Percentiles rank a stretch among this genome's conserved stretches.
phyloP scores from a whole-genome alignment of 2,797 vertebrate genomes.

The Gallinago stenura region DNA sequence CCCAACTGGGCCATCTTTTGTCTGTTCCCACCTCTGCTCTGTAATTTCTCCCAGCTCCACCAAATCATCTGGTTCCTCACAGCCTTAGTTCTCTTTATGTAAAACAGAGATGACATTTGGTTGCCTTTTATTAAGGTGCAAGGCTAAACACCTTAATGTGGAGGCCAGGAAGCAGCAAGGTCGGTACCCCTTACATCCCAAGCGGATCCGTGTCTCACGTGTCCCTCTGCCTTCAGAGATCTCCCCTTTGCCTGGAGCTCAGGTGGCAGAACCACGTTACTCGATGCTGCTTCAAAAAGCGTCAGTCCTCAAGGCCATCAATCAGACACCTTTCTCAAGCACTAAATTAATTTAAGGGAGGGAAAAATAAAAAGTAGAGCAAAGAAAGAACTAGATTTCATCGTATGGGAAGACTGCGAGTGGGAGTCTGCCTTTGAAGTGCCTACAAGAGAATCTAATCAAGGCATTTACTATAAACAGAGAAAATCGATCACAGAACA shows the following conservation, averaged over 20 bases:
- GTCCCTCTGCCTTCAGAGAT: not conserved
- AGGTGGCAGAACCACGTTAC: not conserved
- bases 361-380: slow-evolving; percentile 36
- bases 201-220: accelerated
- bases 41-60: not conserved
- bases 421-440: slow-evolving; percentile 43
- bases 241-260: not conserved
- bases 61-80: not conserved
- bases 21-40: not conserved
- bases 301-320: slow-evolving; percentile 11
- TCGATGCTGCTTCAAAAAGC: not conserved
- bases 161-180: not conserved
- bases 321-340: slow-evolving; percentile 36
- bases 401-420: not conserved
- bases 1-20: not conserved
- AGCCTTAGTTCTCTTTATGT: not conserved
- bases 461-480: slow-evolving; percentile 71
- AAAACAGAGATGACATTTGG: not conserved
- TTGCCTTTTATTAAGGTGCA: not conserved
- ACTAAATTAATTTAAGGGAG: slow-evolving; percentile 36
- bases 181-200: not conserved
- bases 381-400: slow-evolving; percentile 36
- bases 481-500: slow-evolving; percentile 62
- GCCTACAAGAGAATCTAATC: slow-evolving; percentile 64
- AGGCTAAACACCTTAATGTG: not conserved